These are phyloP conservation scores for Capreolus pygargus DNA, from an alignment of 2,113 vertebrate genomes.

Conservation along the genomic window DNA sequence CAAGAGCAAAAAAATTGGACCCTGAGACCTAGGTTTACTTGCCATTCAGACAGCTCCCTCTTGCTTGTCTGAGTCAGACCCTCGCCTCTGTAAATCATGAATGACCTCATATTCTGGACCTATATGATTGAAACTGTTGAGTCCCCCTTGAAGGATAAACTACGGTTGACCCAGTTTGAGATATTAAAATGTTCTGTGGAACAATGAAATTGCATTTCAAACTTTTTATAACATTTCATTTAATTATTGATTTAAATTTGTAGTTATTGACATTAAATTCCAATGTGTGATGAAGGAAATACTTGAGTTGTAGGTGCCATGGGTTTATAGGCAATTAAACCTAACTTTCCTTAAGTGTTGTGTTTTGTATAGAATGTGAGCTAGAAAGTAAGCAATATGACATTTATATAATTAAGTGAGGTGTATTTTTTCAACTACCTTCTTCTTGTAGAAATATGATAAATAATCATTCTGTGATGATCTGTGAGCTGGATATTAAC, in stretches of 20 bases:
- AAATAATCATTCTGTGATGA: background rate
- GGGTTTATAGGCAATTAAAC: background rate
- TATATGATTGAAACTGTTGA: background rate
- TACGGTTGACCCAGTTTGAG: background rate
- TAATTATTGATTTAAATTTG: background rate
- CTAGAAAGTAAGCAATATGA: background rate
- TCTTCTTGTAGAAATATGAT: background rate
- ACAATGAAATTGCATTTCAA: background rate
- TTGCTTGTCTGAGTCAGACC: background rate
- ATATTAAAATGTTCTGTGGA: background rate
- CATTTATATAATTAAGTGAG: slow-evolving; percentile 22
- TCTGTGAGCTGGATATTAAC: background rate
- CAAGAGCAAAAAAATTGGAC: background rate
- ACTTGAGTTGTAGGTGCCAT: background rate
- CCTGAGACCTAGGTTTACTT: background rate
- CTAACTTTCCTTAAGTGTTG: slow-evolving; percentile 4
- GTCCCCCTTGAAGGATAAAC: background rate
- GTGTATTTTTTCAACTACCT: background rate
- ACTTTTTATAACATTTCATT: background rate
- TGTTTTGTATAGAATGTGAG: background rate
- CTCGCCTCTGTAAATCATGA: background rate
- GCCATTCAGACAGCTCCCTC: background rate
- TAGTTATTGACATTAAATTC: background rate
- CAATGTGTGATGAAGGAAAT: background rate
- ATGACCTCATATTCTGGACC: background rate